Base-by-base conservation (phyloP, 1,140 invertebrate species). In the Harlomillsia oculata region DNA sequence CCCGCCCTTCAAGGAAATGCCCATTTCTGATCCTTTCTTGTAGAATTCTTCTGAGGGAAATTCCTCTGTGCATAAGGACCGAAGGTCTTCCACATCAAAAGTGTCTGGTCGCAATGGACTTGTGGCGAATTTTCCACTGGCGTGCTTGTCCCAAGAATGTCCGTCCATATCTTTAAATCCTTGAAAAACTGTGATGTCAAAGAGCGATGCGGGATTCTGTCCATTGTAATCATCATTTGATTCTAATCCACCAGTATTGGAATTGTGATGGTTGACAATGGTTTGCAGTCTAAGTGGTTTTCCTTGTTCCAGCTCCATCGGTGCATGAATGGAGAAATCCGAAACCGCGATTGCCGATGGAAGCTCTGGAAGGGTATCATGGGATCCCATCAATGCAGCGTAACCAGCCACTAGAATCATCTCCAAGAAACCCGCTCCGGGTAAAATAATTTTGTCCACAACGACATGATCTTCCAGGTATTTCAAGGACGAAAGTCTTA, bases 381-480 rank as follows among this genome's bases (percentile, higher is more conserved):
- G n/a, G 16, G 14, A 34, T 16, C 45, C 45, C 13, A 28, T 48
- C 0, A 32, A 32, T 2, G 45, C 45, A 2, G 34, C 2, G 6
- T 48, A 20, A 34, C 45, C 48, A 39, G 48, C 25, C 2, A 23
- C n/a, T 8, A 61, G 23, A 26, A 30, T 14, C 21, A 50, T 28
- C 40, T 61, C 59, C 11, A 61, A 25, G 11, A 43, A 53, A 16
- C 45, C 48, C 1, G 59, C 59, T 1, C 34, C 59, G 0, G 59
- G 59, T 2, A 61, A 29, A 18, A 61, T 44, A n/a, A 39, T 36
- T 25, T 48, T 28, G 8, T 51, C 53, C 4, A 37, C 59, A 5
- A 61, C 51, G 14, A 32, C 37, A 50, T 61, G 59, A 32, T 61
- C 59, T 25, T 53, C 45, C 4, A 61, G 26, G 30, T 55, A 61